Conservation (phyloP, 2,888 invertebrate species). For the Schrankia costaestrigalis region DNA sequence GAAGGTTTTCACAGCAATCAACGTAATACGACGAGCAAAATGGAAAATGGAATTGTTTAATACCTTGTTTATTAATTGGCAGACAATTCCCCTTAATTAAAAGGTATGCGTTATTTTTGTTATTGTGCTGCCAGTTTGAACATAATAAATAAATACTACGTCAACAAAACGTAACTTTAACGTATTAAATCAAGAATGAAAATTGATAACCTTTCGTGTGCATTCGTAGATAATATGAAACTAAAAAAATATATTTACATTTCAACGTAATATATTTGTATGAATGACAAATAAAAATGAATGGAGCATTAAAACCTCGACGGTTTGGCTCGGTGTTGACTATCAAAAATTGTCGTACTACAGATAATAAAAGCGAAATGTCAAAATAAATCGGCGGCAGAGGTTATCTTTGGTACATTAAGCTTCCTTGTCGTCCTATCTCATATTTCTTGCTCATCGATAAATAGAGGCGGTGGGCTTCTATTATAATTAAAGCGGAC, state of each 20-base stretch:
- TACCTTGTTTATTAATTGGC: slow-evolving; percentile 10
- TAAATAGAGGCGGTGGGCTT: slow-evolving; percentile 47
- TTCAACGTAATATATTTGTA: slow-evolving; percentile 16
- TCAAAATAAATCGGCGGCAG: slow-evolving; percentile 44
- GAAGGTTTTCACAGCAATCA: slow-evolving; percentile 30
- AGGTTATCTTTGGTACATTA: slow-evolving; percentile 49
- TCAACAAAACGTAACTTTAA: slow-evolving; percentile 6
- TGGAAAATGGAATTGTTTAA: slow-evolving; percentile 20
- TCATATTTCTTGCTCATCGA: slow-evolving; percentile 51
- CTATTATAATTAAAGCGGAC: slow-evolving; percentile 63
- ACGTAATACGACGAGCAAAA: slow-evolving; percentile 22
- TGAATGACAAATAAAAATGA: slow-evolving; percentile 25
- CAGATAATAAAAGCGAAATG: slow-evolving; percentile 42
- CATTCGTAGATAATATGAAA: slow-evolving; percentile 6
- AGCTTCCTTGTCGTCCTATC: slow-evolving; percentile 53
- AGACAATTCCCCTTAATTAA: too few relatives aligned
- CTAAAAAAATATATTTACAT: slow-evolving; percentile 7
- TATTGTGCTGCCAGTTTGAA: slow-evolving; percentile 1
- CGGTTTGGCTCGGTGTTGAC: slow-evolving; percentile 17
- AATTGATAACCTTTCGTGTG: slow-evolving; percentile 6
- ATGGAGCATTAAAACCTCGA: slow-evolving; percentile 18
- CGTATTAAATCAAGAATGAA: slow-evolving; percentile 3
- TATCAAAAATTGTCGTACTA: slow-evolving; percentile 31
- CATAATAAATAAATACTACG: slow-evolving; percentile 1
- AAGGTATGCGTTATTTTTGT: background rate